A percentile compares a stretch with the other conserved stretches of the same genome.
Conservation (phyloP, 2,888 invertebrate species). For the Cryptosula pallasiana region DNA sequence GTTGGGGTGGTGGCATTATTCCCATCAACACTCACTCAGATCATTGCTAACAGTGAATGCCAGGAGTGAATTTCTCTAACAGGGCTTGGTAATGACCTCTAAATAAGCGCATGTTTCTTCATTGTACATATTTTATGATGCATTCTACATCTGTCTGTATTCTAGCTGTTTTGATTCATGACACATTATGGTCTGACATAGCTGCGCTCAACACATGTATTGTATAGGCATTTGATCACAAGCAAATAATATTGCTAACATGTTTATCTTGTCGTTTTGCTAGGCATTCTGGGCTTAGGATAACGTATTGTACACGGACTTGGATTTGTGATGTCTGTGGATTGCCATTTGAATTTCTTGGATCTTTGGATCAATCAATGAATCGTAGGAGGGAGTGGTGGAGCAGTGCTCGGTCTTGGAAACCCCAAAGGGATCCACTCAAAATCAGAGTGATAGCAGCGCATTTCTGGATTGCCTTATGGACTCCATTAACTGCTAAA, state of each 20-base stretch:
- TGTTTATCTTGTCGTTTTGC: constrained; percentile 8
- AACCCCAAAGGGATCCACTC: constrained; percentile 4
- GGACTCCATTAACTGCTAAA: too few relatives aligned
- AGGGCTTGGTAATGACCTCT: neutral
- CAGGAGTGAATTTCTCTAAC: neutral
- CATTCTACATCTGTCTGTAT: too few relatives aligned
- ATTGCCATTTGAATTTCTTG: constrained; percentile 8
- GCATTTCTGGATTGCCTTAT: constrained; percentile 7
- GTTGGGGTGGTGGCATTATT: neutral
- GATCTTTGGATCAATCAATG: constrained; percentile 24
- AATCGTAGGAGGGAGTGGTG: neutral
- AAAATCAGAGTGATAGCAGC: neutral
- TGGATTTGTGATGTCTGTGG: constrained; percentile 9
- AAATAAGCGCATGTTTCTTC: too few relatives aligned
- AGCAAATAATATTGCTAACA: neutral
- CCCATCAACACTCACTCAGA: too few relatives aligned
- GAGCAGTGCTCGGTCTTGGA: neutral
- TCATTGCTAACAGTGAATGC: too few relatives aligned
- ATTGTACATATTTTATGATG: too few relatives aligned
- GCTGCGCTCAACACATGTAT: too few relatives aligned
- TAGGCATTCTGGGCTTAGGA: constrained; percentile 9
- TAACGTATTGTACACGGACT: neutral
- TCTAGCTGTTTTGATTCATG: too few relatives aligned
- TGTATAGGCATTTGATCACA: neutral
- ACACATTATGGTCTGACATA: too few relatives aligned